Base-by-base conservation (phyloP, 2,113 vertebrate genomes). In the Macaca mulatta region DNA sequence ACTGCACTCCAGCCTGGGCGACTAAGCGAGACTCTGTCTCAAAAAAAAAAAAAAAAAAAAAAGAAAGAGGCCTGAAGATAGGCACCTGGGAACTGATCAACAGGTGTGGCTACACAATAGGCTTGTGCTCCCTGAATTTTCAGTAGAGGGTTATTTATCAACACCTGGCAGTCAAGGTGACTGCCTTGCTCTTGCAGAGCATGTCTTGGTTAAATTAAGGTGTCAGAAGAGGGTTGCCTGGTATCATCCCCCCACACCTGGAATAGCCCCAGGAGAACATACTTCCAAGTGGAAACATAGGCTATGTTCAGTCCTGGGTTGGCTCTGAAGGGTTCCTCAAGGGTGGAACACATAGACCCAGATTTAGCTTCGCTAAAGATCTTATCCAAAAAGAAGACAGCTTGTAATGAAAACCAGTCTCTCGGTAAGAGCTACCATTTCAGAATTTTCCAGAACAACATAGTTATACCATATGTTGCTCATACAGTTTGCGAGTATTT, bases 381-480 rank as follows among this genome's bases (percentile, higher is more conserved):
- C 59, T 59, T 23, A 95, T 79, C 59, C 87, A 16, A 32, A 81
- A 85, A 90, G 50, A 87, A 92, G 81, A 83, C 25, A 40, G 67
- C 59, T 82, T 70, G 86, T n/a, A 67, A 89, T 72, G 59, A 72
- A 96, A 93, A 69, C 45, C 59, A 91, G 57, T 67, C 43, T 89
- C 86, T 91, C 48, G 57, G 50, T 70, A 83, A 96, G 67, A 96
- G 52, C 32, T 5, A 69, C 27, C 35, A 61, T 89, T 95, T 96
- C 75, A 85, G 88, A 96, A 94, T 92, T 91, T 95, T 77, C 85
- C 82, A 70, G 67, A 80, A 94, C 13, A 32, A 86, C 92, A 97
- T 64, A 75, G 45, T 35, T 77, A 7, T 64, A 74, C 40, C 45
- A 25, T 93, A 80, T 43, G 35, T 40, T 67, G 30, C 92, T 72